Evolutionary conservation across 2,797 vertebrate genomes (phyloP).

Genomic region (Sylvilagus floridanus): DNA sequence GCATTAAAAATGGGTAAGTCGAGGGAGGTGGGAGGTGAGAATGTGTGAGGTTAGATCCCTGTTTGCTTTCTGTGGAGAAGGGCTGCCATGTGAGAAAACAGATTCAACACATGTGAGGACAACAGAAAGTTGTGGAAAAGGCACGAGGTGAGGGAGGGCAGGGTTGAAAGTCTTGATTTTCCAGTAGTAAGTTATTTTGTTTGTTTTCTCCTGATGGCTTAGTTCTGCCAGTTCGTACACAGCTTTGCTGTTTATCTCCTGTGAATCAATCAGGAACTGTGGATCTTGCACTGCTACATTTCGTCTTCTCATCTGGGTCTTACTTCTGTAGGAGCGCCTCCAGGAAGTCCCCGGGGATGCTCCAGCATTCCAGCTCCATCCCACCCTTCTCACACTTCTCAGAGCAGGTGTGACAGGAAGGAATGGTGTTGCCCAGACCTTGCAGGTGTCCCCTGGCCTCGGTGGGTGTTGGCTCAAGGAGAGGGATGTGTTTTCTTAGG

Average conservation of each 20-base stretch:
- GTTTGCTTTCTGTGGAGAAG: conserved; percentile 27
- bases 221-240: not conserved
- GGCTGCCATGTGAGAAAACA: not conserved
- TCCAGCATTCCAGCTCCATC: not conserved
- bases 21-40: not conserved
- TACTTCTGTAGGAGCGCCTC: not conserved
- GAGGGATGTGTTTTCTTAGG: not conserved
- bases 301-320: not conserved
- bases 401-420: not conserved
- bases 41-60: not conserved
- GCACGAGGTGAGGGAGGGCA: not conserved
- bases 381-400: not conserved
- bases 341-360: not conserved
- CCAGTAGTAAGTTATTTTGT: not conserved
- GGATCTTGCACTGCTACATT: not conserved
- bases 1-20: conserved; percentile 7
- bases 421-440: not conserved
- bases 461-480: not conserved
- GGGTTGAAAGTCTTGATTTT: not conserved
- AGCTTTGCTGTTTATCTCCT: not conserved
- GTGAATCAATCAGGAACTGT: not conserved
- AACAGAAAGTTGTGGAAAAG: not conserved
- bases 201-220: not conserved
- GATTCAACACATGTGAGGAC: not conserved
- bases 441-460: no score